Evolutionary conservation across 2,888 invertebrate species (phyloP), one percentile per base, ranked within the genome.

Genomic region (Clusia tigrina): DNA sequence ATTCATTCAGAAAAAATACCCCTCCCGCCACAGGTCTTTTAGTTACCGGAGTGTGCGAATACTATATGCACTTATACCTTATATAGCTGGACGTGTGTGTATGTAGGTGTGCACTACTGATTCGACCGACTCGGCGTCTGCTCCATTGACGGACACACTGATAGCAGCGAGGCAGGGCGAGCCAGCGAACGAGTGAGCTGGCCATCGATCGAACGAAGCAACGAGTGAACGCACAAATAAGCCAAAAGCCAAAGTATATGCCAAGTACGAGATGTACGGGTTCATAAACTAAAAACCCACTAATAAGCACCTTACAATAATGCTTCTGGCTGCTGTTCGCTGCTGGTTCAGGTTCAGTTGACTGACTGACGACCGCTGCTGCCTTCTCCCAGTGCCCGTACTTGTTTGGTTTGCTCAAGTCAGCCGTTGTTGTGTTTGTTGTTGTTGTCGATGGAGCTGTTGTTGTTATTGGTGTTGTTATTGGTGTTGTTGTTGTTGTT

Each of bases 271-370:
- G 32, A n/a, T n/a, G 42, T 15, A 42, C 48, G 26, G 42, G 57
- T 52, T 62, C 62, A 58, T 62, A 62, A 62, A 54, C 46, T 62
- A 54, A 58, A 53, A 54, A 32, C 54, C 64, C 69, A 67, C 77
- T 76, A 78, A 76, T 76, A 78, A 76, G 76, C 77, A 69, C 74
- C 71, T n/a, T 76, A 66, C 70, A 70, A 75, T 74, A 76, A 69
- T 73, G 78, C 77, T 76, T 73, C 74, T 78, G 78, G 75, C 78
- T 78, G 75, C 74, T 74, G 74, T 74, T 76, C 74, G 76, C 74
- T 26, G 59, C 52, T 48, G 38, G 37, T 23, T 37, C 20, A 6
- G 20, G 2, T 10, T 2, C 32, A n/a, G 32, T 10, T 17, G 12
- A 1, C 15, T 24, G 17, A 46, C 24, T 53, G 24, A 10, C 17